These are phyloP conservation scores for Leptinotarsa tumamoca DNA, from an alignment of 2,888 invertebrate species.

Conservation along the genomic window DNA sequence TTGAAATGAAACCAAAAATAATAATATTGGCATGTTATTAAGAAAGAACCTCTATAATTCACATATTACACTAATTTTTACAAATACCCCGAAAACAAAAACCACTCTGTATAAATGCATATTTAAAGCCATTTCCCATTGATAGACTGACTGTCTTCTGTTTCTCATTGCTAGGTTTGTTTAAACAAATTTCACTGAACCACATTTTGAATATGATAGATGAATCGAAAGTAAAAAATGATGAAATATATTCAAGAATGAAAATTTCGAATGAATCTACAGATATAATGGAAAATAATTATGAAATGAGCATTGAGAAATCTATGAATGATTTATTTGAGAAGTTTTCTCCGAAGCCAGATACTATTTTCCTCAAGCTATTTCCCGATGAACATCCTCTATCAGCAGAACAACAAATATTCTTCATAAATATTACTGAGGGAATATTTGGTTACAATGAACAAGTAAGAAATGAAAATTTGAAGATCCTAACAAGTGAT, in stretches of 20 bases:
- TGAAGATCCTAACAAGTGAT: constrained; percentile 51
- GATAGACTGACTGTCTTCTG: background rate
- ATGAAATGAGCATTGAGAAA: background rate
- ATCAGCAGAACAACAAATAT: constrained; percentile 56
- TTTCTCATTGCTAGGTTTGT: constrained; percentile 1
- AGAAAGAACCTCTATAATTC: too few relatives aligned
- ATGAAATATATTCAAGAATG: background rate
- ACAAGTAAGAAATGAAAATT: constrained; percentile 54
- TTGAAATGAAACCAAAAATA: too few relatives aligned
- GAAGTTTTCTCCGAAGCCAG: constrained; percentile 52
- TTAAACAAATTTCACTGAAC: background rate
- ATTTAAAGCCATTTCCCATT: background rate
- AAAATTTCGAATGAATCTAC: background rate
- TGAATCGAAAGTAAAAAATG: background rate
- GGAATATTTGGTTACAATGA: constrained; percentile 58
- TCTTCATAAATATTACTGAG: constrained; percentile 57
- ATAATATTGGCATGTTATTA: too few relatives aligned
- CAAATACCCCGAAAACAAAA: too few relatives aligned
- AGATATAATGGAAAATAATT: background rate
- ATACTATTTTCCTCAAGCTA: constrained; percentile 54
- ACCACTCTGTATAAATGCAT: constrained; percentile 8
- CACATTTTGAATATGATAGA: background rate
- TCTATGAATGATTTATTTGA: background rate
- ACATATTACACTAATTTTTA: too few relatives aligned
- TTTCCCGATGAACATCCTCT: constrained; percentile 52